These are phyloP conservation scores for Uropsilus gracilis DNA, from an alignment of 2,113 vertebrate species.

Conservation along the genomic window DNA sequence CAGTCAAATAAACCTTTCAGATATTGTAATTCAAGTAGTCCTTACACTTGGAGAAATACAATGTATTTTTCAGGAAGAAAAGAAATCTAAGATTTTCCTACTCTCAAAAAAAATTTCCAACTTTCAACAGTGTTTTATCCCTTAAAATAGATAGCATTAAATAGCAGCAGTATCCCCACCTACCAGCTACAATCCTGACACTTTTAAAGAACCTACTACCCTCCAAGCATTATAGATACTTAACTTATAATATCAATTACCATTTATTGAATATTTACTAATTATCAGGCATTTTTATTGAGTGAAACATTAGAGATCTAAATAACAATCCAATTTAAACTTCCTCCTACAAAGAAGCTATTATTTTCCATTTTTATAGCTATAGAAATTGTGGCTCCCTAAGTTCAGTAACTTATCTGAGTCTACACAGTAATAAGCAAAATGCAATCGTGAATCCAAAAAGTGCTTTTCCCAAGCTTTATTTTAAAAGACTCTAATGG, in stretches of 20 bases:
- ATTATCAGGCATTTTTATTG: neutral
- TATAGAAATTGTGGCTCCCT: neutral
- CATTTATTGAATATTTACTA: neutral
- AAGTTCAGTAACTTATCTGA: neutral
- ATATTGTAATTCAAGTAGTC: neutral
- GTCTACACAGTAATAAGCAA: neutral
- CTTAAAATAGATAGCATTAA: neutral
- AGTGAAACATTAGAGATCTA: neutral
- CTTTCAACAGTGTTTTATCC: neutral
- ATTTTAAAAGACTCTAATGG: constrained; percentile 21
- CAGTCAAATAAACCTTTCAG: neutral
- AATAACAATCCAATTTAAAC: neutral
- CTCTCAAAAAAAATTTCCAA: neutral
- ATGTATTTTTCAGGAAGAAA: neutral
- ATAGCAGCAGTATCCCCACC: neutral
- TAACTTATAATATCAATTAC: neutral
- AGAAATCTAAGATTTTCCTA: neutral
- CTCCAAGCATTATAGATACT: neutral
- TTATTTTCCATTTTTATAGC: neutral
- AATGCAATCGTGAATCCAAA: neutral
- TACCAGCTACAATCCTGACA: neutral
- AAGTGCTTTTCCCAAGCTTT: neutral
- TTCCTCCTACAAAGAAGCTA: neutral
- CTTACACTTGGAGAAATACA: neutral
- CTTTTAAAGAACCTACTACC: neutral